Evolutionary conservation across 2,888 invertebrate species (phyloP), one percentile per base, ranked within the genome.

Genomic region (Crioceris asparagi): DNA sequence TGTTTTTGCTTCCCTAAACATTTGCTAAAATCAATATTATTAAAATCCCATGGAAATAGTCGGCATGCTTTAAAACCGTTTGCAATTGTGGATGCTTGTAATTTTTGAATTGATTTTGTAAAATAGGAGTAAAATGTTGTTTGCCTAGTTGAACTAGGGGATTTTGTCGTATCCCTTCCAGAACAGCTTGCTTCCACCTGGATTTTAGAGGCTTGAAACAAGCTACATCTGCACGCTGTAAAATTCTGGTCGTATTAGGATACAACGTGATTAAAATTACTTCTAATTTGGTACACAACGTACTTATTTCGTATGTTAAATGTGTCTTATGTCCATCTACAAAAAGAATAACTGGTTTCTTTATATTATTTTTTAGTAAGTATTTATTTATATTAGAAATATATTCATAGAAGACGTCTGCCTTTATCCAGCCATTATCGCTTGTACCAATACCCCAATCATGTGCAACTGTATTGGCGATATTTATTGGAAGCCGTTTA

Each of bases 391-490:
- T 35, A 12, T 54, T 55, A 17, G 36, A 49, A 26, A 56, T 48
- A 32, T 31, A 35, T 35, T 55, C 49, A 39, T 50, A 56, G 42
- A 56, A 55, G 7, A 48, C 45, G 44, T 52, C 46, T 11, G 48
- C 37, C 8, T 51, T 56, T 56, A 55, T 57, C 53, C 54, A 54
- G 3, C 55, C 56, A 45, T 50, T 54, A n/a, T 55, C 55, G 35
- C 47, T 47, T 38, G 50, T 35, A 6, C 52, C 54, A 29, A 50
- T 43, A 17, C 50, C 54, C 56, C 55, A 56, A 6, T 40, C 44
- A 11, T 18, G 19, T 32, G 44, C 38, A 23, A 44, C 35, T 15
- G 36, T 19, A 23, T 34, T 41, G 40, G 49, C 43, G 40, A 43
- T 32, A 32, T 29, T 39, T 35, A 49, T 46, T 21, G 51, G 50